Evolutionary conservation across 2,113 vertebrate species (phyloP).

Genomic region (Centropus bengalensis): DNA sequence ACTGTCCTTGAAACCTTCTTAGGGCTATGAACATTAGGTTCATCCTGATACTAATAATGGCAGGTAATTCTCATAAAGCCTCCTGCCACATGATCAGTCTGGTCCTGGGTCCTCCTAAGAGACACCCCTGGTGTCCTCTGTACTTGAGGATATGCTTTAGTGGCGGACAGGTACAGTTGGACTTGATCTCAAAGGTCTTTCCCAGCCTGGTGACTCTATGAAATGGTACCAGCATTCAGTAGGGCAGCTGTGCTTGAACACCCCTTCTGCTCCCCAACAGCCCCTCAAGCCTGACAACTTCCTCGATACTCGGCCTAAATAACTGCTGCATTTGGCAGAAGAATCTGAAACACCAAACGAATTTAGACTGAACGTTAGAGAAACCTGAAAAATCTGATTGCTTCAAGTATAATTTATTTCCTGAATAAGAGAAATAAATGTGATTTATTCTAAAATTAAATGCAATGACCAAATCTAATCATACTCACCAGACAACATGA

Average conservation of each 20-base stretch:
- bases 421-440: background rate
- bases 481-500: background rate
- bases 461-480: background rate
- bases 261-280: background rate
- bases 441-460: conserved; percentile 45
- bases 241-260: background rate
- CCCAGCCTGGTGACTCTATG: too few relatives aligned
- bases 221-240: background rate
- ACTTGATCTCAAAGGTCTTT: too few relatives aligned
- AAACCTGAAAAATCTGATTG: background rate
- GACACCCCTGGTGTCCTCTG: background rate
- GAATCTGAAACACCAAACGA: background rate
- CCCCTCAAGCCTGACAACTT: background rate
- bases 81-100: background rate
- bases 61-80: background rate
- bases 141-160: too few relatives aligned
- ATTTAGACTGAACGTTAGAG: background rate
- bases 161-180: too few relatives aligned
- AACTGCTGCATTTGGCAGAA: background rate
- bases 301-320: background rate
- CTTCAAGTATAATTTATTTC: background rate
- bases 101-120: background rate
- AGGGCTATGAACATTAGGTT: background rate
- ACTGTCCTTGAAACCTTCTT: background rate
- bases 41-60: background rate